phyloP scores from a whole-genome alignment of 2,113 vertebrate species.

The Phoxinus phoxinus region DNA sequence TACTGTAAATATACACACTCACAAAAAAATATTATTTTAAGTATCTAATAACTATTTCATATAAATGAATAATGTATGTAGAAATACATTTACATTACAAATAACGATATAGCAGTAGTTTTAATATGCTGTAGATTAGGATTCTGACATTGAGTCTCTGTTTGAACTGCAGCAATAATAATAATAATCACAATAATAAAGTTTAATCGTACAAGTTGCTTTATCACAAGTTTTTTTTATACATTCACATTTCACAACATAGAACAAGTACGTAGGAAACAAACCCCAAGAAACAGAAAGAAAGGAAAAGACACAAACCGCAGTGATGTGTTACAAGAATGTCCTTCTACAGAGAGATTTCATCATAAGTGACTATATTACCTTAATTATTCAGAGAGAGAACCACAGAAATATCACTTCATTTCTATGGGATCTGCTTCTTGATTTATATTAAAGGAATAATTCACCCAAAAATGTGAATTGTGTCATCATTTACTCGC shows the following conservation, averaged over 20 bases:
- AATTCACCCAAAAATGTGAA: background rate
- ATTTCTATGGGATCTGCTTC: background rate
- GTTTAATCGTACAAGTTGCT: slow-evolving; percentile 17
- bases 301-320: slow-evolving; percentile 19
- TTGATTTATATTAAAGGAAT: background rate
- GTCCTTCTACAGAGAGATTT: slow-evolving; percentile 20
- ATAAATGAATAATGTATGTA: background rate
- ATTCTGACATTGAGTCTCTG: background rate
- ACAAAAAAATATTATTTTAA: background rate
- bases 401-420: slow-evolving; percentile 14
- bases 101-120: background rate
- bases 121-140: background rate
- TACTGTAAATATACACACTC: background rate
- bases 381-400: slow-evolving; percentile 10
- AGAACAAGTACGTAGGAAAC: slow-evolving; percentile 28
- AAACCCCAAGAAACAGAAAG: slow-evolving; percentile 12
- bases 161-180: background rate
- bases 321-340: slow-evolving; percentile 1
- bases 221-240: slow-evolving; percentile 30
- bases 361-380: background rate
- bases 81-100: background rate
- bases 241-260: slow-evolving; percentile 44
- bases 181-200: slow-evolving; percentile 9
- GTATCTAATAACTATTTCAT: background rate
- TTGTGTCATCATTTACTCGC: background rate